Conservation (phyloP, 2,113 vertebrate genomes). For the Spea bombifrons region DNA sequence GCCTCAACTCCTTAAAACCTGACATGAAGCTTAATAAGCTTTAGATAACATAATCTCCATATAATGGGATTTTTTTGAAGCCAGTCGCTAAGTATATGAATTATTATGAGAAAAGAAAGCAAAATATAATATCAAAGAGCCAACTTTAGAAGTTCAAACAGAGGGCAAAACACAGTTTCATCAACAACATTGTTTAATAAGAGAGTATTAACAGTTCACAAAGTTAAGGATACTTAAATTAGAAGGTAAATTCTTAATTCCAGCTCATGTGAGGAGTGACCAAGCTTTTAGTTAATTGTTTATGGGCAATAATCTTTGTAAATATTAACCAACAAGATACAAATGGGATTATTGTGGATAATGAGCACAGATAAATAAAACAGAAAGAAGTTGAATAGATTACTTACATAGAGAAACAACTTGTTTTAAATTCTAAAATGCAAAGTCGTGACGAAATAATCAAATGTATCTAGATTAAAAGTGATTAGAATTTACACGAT, state of each 20-base stretch:
- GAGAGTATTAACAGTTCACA: slow-evolving; percentile 62
- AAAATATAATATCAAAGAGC: slow-evolving; percentile 65
- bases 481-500: no score
- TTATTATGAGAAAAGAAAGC: slow-evolving; percentile 57
- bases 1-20: slow-evolving; percentile 57
- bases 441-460: no score
- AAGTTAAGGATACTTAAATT: slow-evolving; percentile 59
- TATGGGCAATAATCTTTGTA: slow-evolving; percentile 73
- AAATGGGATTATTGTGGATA: slow-evolving; percentile 31
- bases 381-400: no score
- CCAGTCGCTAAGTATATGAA: slow-evolving; percentile 59
- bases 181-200: slow-evolving; percentile 67
- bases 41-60: slow-evolving; percentile 68
- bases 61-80: slow-evolving; percentile 66
- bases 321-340: slow-evolving; percentile 67
- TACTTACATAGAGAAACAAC: no score
- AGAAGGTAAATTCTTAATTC: slow-evolving; percentile 73
- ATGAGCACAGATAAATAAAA: no score
- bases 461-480: no score
- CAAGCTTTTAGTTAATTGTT: slow-evolving; percentile 70
- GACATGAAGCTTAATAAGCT: slow-evolving; percentile 60
- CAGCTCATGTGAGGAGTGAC: slow-evolving; percentile 74
- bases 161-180: slow-evolving; percentile 65
- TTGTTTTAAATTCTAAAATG: no score
- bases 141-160: slow-evolving; percentile 67